phyloP scores from a whole-genome alignment of 2,888 invertebrate species.

The Dysmachus trigonus region DNA sequence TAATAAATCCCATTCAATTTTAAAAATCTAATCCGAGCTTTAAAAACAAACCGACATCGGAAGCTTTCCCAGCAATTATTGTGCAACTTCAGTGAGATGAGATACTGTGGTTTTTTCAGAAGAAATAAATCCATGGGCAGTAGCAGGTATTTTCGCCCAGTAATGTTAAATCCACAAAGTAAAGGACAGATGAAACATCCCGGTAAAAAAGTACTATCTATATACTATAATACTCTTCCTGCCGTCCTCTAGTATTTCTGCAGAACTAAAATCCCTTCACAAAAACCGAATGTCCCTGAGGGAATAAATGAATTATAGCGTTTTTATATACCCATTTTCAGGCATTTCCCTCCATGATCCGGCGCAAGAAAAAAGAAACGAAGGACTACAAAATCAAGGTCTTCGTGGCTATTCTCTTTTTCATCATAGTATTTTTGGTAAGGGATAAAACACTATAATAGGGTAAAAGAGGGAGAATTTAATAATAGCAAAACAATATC shows the following conservation, averaged over 20 bases:
- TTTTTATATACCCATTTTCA: conserved; percentile 59
- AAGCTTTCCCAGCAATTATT: too few relatives aligned
- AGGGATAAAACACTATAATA: conserved; percentile 49
- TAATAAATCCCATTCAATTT: too few relatives aligned
- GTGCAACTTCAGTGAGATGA: too few relatives aligned
- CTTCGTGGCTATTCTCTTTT: conserved; percentile 82
- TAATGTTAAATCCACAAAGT: background rate
- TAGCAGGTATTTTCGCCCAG: background rate
- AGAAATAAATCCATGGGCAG: background rate
- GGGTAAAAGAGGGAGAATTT: background rate
- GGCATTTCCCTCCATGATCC: conserved; percentile 78
- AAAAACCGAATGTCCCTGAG: background rate
- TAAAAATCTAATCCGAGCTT: too few relatives aligned
- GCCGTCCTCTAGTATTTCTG: background rate
- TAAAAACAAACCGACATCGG: too few relatives aligned
- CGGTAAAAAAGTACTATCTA: background rate
- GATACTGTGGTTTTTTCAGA: background rate
- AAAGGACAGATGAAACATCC: background rate
- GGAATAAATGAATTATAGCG: background rate
- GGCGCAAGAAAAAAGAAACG: conserved; percentile 73
- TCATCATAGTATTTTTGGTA: conserved; percentile 79
- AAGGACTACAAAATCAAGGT: conserved; percentile 82
- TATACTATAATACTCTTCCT: background rate
- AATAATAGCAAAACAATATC: background rate
- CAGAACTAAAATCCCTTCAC: background rate